phyloP scores from a whole-genome alignment of 37 sponge, comb jelly and placozoan genomes.

The Mnemiopsis leidyi region DNA sequence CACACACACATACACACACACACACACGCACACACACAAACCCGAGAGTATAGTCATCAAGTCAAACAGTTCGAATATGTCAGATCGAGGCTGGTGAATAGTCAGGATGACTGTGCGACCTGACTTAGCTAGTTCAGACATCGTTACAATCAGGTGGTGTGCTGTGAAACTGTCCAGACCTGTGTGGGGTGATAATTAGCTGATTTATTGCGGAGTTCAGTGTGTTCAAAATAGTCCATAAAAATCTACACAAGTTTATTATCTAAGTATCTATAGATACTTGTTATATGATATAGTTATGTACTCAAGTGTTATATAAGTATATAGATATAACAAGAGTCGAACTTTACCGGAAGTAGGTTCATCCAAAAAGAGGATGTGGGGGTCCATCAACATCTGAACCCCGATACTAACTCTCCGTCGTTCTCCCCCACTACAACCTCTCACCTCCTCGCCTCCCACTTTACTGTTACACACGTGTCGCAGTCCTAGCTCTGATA shows the following conservation, averaged over 20 bases:
- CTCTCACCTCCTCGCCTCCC: constrained; percentile 35
- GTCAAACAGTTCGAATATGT: constrained; percentile 59
- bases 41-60: constrained; percentile 55
- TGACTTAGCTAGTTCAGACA: constrained; percentile 45
- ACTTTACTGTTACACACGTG: constrained; percentile 50
- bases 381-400: constrained; percentile 64
- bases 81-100: constrained; percentile 64
- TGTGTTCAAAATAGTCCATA: too few relatives aligned
- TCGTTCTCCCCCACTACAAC: constrained; percentile 53
- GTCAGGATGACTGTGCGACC: constrained; percentile 51
- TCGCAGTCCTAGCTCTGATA: constrained; percentile 35
- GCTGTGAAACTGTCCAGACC: constrained; percentile 65
- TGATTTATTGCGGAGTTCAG: too few relatives aligned
- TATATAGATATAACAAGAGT: too few relatives aligned
- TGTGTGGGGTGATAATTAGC: too few relatives aligned
- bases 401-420: constrained; percentile 66
- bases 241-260: too few relatives aligned
- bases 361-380: constrained; percentile 56
- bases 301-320: too few relatives aligned
- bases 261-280: too few relatives aligned
- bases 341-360: constrained; percentile 30
- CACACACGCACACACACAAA: background rate
- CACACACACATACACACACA: background rate
- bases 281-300: too few relatives aligned
- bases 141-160: constrained; percentile 29